Percentiles rank a stretch among this genome's conserved stretches.
Conservation (phyloP, 2,888 invertebrate species). For the Caenorhabditis uteleia region DNA sequence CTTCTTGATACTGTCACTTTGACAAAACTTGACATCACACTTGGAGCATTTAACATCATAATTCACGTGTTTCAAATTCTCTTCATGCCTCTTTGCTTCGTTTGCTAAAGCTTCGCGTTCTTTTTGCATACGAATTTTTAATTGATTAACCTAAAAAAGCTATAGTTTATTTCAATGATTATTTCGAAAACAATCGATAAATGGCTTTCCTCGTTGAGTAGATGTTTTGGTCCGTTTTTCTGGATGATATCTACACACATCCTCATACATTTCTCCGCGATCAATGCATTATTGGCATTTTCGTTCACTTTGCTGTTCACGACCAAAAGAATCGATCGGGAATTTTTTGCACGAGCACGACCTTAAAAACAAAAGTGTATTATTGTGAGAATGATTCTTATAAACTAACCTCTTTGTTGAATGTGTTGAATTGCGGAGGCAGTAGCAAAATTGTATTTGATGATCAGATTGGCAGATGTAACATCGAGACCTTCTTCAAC, state of each 20-base stretch:
- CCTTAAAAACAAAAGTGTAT: too few relatives aligned
- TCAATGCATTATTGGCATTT: conserved; percentile 45
- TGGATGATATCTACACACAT: conserved; percentile 17
- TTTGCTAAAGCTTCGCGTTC: neutral
- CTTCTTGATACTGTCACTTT: conserved; percentile 11
- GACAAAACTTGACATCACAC: conserved; percentile 8
- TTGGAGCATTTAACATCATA: conserved; percentile 10
- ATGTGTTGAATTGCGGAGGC: conserved; percentile 58
- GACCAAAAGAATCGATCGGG: conserved; percentile 56
- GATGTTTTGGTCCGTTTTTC: conserved; percentile 7
- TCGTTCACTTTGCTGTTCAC: conserved; percentile 47
- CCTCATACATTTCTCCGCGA: conserved; percentile 30
- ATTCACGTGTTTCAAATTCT: neutral
- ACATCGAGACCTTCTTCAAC: conserved; percentile 68
- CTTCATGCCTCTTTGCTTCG: neutral
- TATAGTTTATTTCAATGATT: neutral
- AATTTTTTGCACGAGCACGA: conserved; percentile 62
- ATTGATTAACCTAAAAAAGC: neutral
- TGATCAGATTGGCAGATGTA: conserved; percentile 65
- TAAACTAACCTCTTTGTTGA: conserved; percentile 41
- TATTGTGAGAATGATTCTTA: neutral
- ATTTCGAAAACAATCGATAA: neutral
- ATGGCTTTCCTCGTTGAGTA: conserved; percentile 3
- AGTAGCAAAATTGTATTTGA: conserved; percentile 63
- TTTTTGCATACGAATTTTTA: neutral